Percentiles rank a stretch among this genome's conserved stretches.
phyloP scores from a whole-genome alignment of 2,797 vertebrate species.

The Arremon brunneinucha region DNA sequence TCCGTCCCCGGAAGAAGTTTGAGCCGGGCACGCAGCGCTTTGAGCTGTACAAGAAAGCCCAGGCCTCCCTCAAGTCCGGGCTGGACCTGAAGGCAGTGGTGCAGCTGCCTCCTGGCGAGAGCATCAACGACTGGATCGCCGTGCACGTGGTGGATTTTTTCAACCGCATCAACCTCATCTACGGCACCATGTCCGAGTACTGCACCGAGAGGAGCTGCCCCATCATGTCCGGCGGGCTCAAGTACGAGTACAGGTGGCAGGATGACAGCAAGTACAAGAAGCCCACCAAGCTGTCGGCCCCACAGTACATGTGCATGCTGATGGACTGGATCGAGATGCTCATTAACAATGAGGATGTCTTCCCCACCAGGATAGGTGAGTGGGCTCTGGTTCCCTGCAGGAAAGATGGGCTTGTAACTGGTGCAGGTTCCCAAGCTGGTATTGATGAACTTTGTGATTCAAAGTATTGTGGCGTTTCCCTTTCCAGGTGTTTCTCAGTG shows the following conservation, averaged over 20 bases:
- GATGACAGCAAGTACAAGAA: slow-evolving; percentile 91
- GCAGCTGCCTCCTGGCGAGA: slow-evolving; percentile 90
- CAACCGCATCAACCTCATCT: slow-evolving; percentile 98
- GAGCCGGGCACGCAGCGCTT: slow-evolving; percentile 97
- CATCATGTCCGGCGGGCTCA: slow-evolving; percentile 94
- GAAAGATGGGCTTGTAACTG: background rate
- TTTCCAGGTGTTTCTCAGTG: background rate
- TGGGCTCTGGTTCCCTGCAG: rapidly evolving
- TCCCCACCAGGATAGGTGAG: slow-evolving; percentile 89
- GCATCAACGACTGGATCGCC: slow-evolving; percentile 93
- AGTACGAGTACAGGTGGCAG: slow-evolving; percentile 98
- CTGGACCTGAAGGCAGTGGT: slow-evolving; percentile 94
- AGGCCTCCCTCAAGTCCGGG: slow-evolving; percentile 95
- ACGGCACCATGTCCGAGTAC: slow-evolving; percentile 94
- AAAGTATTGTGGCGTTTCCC: background rate
- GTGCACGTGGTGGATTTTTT: slow-evolving; percentile 99
- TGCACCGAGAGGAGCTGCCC: slow-evolving; percentile 92
- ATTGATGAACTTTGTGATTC: background rate
- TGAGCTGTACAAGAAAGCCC: slow-evolving; percentile 96
- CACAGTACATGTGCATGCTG: slow-evolving; percentile 94
- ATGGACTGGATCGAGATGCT: slow-evolving; percentile 99
- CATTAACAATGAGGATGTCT: slow-evolving; percentile 96
- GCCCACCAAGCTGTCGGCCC: slow-evolving; percentile 92
- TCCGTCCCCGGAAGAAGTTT: slow-evolving; percentile 92
- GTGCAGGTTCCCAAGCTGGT: background rate